phyloP scores from a whole-genome alignment of 2,888 invertebrate genomes.

The Lasioglossum oenotherae region DNA sequence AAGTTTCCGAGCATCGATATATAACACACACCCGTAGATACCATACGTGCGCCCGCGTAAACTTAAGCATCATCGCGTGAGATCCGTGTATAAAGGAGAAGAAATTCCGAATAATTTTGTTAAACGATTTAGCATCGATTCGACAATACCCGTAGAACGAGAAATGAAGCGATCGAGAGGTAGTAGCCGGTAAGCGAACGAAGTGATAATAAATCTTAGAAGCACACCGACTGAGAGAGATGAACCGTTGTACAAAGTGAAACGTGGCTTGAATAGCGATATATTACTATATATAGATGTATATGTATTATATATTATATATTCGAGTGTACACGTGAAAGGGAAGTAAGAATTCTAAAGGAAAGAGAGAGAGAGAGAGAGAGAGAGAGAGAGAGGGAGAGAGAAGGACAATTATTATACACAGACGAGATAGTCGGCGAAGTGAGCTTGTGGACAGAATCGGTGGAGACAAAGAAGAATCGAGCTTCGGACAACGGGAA shows the following conservation, averaged over 20 bases:
- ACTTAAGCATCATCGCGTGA: constrained; percentile 3
- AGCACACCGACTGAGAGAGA: constrained; percentile 3
- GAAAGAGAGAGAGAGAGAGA: neutral
- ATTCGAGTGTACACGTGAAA: neutral
- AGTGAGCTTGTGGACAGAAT: neutral
- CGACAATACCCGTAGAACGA: constrained; percentile 43
- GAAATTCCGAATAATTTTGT: constrained; percentile 42
- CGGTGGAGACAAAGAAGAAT: constrained; percentile 11
- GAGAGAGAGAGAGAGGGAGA: neutral
- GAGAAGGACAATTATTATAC: neutral
- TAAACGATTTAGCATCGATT: constrained; percentile 34
- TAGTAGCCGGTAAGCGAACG: neutral
- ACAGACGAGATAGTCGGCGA: no score
- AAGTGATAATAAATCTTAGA: constrained; percentile 1
- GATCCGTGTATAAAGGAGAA: constrained; percentile 3
- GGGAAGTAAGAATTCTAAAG: neutral
- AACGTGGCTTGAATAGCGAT: constrained; percentile 10
- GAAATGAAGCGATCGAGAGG: constrained; percentile 33
- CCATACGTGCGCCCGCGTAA: neutral
- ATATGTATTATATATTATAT: neutral
- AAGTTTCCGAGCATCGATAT: constrained; percentile 2
- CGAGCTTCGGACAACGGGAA: constrained; percentile 1
- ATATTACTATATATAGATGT: neutral
- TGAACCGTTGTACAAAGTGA: constrained; percentile 6
- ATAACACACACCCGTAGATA: neutral